phyloP scores from a whole-genome alignment of 2,797 vertebrate genomes.

The Diceros bicornis region DNA sequence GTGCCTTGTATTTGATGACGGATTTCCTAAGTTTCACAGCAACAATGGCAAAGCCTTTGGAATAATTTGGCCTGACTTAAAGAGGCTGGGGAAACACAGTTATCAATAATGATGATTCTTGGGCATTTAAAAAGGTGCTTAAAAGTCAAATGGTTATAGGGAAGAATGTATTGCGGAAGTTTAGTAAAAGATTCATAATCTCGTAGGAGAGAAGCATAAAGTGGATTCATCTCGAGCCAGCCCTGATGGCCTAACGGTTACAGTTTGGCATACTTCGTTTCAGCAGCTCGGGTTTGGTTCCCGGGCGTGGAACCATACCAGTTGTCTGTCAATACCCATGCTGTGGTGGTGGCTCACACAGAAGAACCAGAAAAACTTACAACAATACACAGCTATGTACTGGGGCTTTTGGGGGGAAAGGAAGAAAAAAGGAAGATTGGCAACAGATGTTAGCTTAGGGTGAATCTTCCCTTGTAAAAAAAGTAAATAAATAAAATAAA shows the following conservation, averaged over 20 bases:
- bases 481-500: neutral
- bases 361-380: too few relatives aligned
- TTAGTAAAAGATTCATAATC: conserved; percentile 27
- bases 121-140: conserved; percentile 26
- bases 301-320: too few relatives aligned
- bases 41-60: neutral
- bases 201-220: neutral
- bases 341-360: too few relatives aligned
- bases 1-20: neutral
- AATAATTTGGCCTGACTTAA: conserved; percentile 1
- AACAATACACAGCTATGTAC: too few relatives aligned
- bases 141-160: neutral
- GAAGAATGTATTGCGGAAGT: neutral
- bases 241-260: too few relatives aligned
- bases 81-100: neutral
- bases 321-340: too few relatives aligned
- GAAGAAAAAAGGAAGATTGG: too few relatives aligned
- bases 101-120: neutral
- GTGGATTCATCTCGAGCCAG: neutral
- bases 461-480: too few relatives aligned
- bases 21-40: conserved; percentile 38
- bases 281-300: too few relatives aligned
- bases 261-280: too few relatives aligned
- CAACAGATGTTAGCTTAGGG: too few relatives aligned
- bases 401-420: too few relatives aligned